These are phyloP conservation scores for Microcebus griseorufus DNA, from an alignment of 2,113 vertebrate species.

Conservation along the genomic window DNA sequence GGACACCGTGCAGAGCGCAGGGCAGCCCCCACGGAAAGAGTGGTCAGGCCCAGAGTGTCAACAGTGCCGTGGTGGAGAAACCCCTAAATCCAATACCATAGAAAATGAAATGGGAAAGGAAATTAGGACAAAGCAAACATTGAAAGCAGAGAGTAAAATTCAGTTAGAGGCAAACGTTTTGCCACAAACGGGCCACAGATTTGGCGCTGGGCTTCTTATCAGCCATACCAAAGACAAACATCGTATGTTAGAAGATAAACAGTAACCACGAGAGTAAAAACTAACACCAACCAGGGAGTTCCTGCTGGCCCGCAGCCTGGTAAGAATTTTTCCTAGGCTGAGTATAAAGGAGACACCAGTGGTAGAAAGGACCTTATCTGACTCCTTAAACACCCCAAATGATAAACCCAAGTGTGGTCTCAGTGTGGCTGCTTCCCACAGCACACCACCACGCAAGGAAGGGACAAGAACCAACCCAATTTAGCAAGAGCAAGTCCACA, in stretches of 20 bases:
- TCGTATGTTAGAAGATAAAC: background rate
- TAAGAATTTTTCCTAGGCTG: background rate
- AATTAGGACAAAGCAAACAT: conserved; percentile 14
- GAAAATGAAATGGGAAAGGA: background rate
- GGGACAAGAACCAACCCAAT: background rate
- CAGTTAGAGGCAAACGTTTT: background rate
- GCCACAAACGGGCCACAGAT: background rate
- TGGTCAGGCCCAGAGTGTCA: background rate
- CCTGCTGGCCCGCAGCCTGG: background rate
- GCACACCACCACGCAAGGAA: background rate
- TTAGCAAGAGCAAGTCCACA: background rate
- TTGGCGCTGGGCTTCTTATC: background rate
- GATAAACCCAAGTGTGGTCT: background rate
- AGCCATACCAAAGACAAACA: background rate
- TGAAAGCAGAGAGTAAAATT: background rate
- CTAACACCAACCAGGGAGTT: background rate
- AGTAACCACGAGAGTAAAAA: background rate
- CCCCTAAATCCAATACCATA: background rate
- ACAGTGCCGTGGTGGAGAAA: background rate
- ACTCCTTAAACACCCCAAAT: background rate
- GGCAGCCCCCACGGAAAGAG: background rate
- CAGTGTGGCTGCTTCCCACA: background rate
- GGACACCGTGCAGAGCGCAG: background rate
- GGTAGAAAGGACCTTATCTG: background rate
- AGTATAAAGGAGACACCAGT: background rate